Base-by-base conservation (phyloP, 2,888 invertebrate genomes). In the Atethmia centrago region DNA sequence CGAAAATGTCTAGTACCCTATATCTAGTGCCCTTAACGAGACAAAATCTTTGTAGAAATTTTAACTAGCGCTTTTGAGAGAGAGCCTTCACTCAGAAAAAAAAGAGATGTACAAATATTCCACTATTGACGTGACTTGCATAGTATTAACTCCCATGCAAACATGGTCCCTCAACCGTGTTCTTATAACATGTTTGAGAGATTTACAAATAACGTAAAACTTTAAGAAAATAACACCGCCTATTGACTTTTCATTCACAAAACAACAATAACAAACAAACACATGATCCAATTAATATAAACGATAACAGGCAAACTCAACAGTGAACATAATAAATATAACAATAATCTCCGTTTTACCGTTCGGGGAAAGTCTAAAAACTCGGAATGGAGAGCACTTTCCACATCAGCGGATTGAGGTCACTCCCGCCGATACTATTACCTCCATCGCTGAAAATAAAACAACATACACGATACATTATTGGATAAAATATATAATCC, bases 391-490 rank as follows among this genome's bases (percentile, higher is more conserved):
- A 85, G 85, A 83, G 77, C 82, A 75, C 73, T 85, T 87, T 89
- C 87, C 86, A 80, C 87, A 72, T 84, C 84, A 83, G 65, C 64
- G 88, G 85, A 89, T 89, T 83, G 80, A 83, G 89, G 87, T 87
- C 88, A 84, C 83, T 83, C 76, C 84, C 82, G 71, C 59, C 83
- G 69, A 85, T 83, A 80, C 75, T 75, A 84, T 82, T 86, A 83
- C 80, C 67, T 70, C 55, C 76, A 59, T 64, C 75, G 61, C 69
- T 77, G 70, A 69, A 87, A 83, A 79, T 80, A 80, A 82, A 85
- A 79, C 74, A 84, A 80, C 77, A 80, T 72, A 71, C 77, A 71
- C 74, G 75, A 76, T 71, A 83, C 71, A 84, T 79, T 79, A 85
- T 83, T 79, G 81, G 78, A 77, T 80, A 67, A 75, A 79, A 81